Conservation (phyloP, 2,888 invertebrate genomes). For the Sympetrum striolatum region DNA sequence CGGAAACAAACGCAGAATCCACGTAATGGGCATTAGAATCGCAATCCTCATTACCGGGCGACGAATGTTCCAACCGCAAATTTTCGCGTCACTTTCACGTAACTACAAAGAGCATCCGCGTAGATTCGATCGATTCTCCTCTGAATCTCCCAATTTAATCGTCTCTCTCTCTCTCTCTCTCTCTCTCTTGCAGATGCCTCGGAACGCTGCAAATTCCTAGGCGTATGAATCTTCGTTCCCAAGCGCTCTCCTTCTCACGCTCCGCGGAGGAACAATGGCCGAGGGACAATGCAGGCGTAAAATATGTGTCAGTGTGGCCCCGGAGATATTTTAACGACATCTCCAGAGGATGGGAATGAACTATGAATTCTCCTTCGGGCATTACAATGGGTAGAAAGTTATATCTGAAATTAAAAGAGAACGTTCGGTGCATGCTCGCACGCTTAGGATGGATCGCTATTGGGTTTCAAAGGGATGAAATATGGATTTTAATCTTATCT, state of each 20-base stretch:
- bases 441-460: no score
- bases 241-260: constrained; percentile 6
- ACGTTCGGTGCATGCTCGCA: no score
- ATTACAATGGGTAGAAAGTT: background rate
- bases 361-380: background rate
- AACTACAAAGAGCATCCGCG: background rate
- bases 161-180: background rate
- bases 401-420: no score
- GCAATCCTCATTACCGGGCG: background rate
- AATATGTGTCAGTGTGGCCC: constrained; percentile 29
- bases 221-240: background rate
- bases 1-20: background rate
- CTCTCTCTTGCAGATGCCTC: background rate
- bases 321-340: background rate
- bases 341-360: background rate
- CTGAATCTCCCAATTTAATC: background rate
- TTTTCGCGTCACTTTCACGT: background rate
- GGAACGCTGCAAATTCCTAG: background rate
- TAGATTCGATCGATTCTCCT: background rate
- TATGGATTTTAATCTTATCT: no score
- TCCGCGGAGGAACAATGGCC: constrained; percentile 15
- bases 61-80: background rate
- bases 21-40: background rate
- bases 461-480: no score
- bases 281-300: constrained; percentile 4